Evolutionary conservation across 2,888 invertebrate species (phyloP), one percentile per base, ranked within the genome.

Genomic region (Oscheius sp.): DNA sequence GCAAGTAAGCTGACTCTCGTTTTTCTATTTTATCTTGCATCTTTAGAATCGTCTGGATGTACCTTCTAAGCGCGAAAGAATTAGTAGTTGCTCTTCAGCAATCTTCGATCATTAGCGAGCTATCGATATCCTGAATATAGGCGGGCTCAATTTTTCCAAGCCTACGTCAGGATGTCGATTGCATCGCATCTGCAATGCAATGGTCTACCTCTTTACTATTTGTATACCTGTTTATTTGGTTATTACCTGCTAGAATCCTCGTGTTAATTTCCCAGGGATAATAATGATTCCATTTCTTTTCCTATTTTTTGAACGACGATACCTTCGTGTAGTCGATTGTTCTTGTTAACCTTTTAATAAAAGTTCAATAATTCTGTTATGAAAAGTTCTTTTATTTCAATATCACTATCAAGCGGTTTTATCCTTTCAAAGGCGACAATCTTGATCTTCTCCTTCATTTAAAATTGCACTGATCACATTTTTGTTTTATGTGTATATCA

Each of bases 1-100:
- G 32, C 47, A 72, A 67, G 75, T 75, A 51, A 47, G 12, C 44
- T 14, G 30, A 9, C 14, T 6, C n/a, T 20, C 12, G 2, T 41
- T 41, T 8, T 14, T 36, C 14, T 36, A 6, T 41, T 6, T 17
- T 20, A 6, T 4, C n/a, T 6, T 41, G 12, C 20, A 3, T 12
- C 20, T 41, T 44, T 32, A 61, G 61, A 61, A 28, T 47, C 61
- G 61, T 33, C 47, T 61, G 61, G 61, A 61, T 44, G 61, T 54
- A 24, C 54, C 54, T 33, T 36, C 54, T 32, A 54, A 54, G 54
- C 54, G 54, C 17, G 54, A 54, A 54, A 54, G 54, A 54, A 30
- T 54, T 32, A 54, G 54, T 24, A 32, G 54, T 36, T 54, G 54
- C 54, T 54, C 54, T 32, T 54, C 54, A 30, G 36, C 54, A 33